phyloP scores from a whole-genome alignment of 2,797 vertebrate genomes.

The Leucoraja ocellata region DNA sequence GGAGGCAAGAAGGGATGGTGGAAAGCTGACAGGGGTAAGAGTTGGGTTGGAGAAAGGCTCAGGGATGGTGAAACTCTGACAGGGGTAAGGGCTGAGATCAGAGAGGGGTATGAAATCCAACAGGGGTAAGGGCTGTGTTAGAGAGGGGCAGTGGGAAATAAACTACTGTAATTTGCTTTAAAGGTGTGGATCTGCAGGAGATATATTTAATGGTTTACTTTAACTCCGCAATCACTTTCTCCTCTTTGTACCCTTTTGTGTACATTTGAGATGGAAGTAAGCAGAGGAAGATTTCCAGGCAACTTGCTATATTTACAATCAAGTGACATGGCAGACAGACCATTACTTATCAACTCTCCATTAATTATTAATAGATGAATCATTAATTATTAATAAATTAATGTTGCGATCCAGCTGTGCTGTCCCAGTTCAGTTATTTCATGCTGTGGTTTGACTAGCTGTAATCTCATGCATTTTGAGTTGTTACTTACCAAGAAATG shows the following conservation, averaged over 20 bases:
- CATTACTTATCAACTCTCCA: conserved; percentile 62
- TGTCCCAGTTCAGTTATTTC: conserved; percentile 56
- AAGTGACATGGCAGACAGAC: conserved; percentile 59
- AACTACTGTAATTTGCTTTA: neutral
- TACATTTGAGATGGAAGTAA: conserved; percentile 44
- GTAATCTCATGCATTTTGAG: conserved; percentile 40
- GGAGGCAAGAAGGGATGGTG: too few species aligned
- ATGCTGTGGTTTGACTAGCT: conserved; percentile 46
- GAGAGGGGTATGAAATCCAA: too few species aligned
- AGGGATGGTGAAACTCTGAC: too few species aligned
- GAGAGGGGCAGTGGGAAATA: neutral
- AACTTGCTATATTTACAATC: conserved; percentile 58
- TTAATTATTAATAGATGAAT: conserved; percentile 67
- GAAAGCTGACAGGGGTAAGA: too few species aligned
- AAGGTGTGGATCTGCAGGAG: neutral
- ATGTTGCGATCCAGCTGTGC: conserved; percentile 65
- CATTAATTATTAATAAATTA: conserved; percentile 70
- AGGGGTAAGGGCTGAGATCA: too few species aligned
- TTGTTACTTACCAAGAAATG: conserved; percentile 42
- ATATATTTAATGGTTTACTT: conserved; percentile 33
- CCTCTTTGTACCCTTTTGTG: neutral
- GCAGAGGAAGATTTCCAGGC: conserved; percentile 53
- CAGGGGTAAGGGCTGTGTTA: too few species aligned
- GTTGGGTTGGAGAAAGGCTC: too few species aligned
- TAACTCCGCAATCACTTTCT: conserved; percentile 12